Base-by-base conservation (phyloP, 2,888 invertebrate species). In the Salticus scenicus region DNA sequence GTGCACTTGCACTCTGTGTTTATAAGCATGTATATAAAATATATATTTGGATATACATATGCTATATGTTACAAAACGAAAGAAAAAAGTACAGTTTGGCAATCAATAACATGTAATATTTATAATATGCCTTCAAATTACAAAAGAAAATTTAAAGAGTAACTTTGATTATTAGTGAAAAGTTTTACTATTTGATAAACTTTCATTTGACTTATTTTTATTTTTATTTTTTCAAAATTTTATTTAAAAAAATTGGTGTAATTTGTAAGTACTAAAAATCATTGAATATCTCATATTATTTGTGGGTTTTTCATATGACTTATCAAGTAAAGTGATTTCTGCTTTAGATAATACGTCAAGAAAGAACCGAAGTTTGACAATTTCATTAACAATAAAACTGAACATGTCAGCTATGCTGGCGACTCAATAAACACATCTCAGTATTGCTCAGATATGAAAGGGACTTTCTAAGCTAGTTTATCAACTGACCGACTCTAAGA, bases 271-370 rank as follows among this genome's bases (percentile, higher is more conserved):
- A n/a, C n/a, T n/a, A n/a, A 10, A 37, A 37, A 37, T 4, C 37
- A 10, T 7, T 37, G 37, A 7, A 37, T 37, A 37, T 7, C 37
- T 37, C 7, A 37, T 37, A 37, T 4, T 37, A 20, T 0, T 33
- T 27, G 37, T 72, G 76, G 82, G 82, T 83, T 83, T 83, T 83
- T 83, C 82, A 83, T 76, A 75, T 76, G 76, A 83, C 66, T 31
- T 5, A 64, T 83, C 67, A 72, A 82, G 82, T 71, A 28, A 14
- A 74, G 51, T 41, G 41, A 37, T 42, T 17, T 67, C 41, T 73
- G 41, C 77, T 73, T 28, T 67, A 66, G 71, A 7, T 17, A 69
- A 37, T 27, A n/a, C 42, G 37, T 24, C 37, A 51, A 42, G 71
- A 42, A 67, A 10, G 33, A 66, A 67, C 72, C 71, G 57, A 67